A percentile compares a stretch with the other conserved stretches of the same genome.
These are phyloP conservation scores for Drosophila picticornis DNA, from an alignment of 2,888 invertebrate genomes.

Conservation along the genomic window DNA sequence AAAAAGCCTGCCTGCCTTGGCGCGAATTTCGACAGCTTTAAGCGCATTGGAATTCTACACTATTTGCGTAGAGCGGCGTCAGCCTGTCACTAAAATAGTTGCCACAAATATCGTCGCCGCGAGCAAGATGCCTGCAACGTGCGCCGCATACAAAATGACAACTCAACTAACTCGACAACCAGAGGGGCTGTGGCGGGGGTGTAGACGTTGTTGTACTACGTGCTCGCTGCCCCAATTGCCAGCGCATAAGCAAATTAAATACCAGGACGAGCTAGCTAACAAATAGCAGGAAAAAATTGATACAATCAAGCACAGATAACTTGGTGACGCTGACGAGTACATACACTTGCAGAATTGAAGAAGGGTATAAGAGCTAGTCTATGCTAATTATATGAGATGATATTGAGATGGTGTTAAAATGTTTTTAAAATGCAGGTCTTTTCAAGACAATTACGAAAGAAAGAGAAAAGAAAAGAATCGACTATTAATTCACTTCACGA, in stretches of 20 bases:
- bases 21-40: constrained; percentile 73
- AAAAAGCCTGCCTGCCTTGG: constrained; percentile 50
- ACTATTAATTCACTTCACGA: neutral
- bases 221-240: constrained; percentile 19
- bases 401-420: neutral
- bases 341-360: neutral
- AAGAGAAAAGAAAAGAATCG: neutral
- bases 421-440: neutral
- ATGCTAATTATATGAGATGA: neutral
- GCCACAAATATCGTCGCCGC: constrained; percentile 35
- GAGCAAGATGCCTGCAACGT: constrained; percentile 54
- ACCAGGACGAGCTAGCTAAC: neutral
- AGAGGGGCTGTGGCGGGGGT: neutral
- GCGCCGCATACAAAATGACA: constrained; percentile 52
- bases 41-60: constrained; percentile 44
- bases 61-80: constrained; percentile 43
- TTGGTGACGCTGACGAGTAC: neutral
- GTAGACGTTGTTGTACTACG: constrained; percentile 2
- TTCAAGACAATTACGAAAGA: neutral
- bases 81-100: constrained; percentile 71
- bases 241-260: constrained; percentile 33
- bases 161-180: constrained; percentile 29
- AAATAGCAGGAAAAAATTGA: neutral
- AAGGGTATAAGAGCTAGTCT: neutral
- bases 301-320: neutral